These are phyloP conservation scores for Papilio gigon DNA, from an alignment of 2,888 invertebrate species.

Conservation along the genomic window DNA sequence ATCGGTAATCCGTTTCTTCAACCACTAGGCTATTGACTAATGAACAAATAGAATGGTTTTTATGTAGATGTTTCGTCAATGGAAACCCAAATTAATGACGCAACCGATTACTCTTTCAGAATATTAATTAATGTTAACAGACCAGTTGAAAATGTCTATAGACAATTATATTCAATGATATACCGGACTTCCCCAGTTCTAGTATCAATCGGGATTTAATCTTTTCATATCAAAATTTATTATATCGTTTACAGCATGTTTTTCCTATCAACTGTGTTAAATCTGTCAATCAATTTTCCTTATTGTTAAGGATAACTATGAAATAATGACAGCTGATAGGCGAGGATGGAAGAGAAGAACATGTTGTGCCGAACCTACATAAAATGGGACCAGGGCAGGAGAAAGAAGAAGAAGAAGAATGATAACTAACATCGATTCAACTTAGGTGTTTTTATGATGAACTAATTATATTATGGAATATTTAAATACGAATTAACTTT, in stretches of 20 bases:
- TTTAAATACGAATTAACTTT: slow-evolving; percentile 80
- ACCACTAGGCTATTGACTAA: too few relatives aligned
- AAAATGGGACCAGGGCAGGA: too few relatives aligned
- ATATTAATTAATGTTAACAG: not conserved
- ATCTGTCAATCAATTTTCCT: not conserved
- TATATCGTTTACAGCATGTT: not conserved
- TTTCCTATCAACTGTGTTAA: not conserved
- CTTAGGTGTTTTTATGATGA: slow-evolving; percentile 77
- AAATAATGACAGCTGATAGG: too few relatives aligned
- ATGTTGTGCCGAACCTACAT: too few relatives aligned
- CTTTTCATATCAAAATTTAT: not conserved
- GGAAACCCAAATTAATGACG: too few relatives aligned
- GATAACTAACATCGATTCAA: too few relatives aligned
- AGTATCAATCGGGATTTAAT: not conserved
- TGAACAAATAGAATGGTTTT: too few relatives aligned
- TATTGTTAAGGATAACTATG: not conserved
- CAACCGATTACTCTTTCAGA: too few relatives aligned
- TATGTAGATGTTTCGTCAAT: too few relatives aligned
- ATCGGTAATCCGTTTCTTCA: too few relatives aligned
- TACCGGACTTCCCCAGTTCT: not conserved
- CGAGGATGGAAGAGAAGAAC: too few relatives aligned
- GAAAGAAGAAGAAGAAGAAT: too few relatives aligned
- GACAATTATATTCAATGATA: not conserved
- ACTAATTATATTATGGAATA: slow-evolving; percentile 64
- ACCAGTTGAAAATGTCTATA: not conserved